Evolutionary conservation across 2,888 invertebrate species (phyloP), one percentile per base, ranked within the genome.

Genomic region (Alviniconcha strummeri): DNA sequence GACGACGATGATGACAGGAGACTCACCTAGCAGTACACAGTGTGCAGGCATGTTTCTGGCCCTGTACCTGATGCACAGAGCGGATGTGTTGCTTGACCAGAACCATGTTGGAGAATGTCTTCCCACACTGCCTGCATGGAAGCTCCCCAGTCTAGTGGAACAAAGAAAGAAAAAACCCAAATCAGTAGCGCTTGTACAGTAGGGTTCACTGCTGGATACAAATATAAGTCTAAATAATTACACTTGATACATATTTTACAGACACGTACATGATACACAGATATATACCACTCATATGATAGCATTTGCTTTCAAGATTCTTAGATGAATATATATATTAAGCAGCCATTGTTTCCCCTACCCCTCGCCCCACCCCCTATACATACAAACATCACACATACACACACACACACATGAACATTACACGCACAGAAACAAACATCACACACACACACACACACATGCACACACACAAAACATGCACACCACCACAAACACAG

Each of bases 51-150:
- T 85, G 84, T 5, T 56, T 11, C 13, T 75, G 79, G 36, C 83
- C 80, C 52, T 85, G 69, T 5, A 80, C 60, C 52, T 57, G 80
- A 80, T 88, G 91, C 52, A 90, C 87, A 74, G 84, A 76, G 74
- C 84, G 83, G 5, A 89, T 83, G 81, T 91, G 91, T 80, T 85
- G 86, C 84, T 87, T 87, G n/a, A 90, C 80, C 83, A 86, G 87
- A 11, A 80, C 67, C 8, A 87, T 19, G 81, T 88, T 89, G 85
- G 88, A 88, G 54, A 88, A 89, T 3, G 76, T 75, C 84, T 88
- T 88, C 6, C 86, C 83, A 87, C 91, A 91, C 19, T 77, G 69
- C 72, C 67, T 79, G 79, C 91, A 91, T 11, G 75, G 81, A 11
- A 85, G 71, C 13, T 64, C 64, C 15, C 79, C 76, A 1, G 77